A percentile compares a stretch with the other conserved stretches of the same genome.
Evolutionary conservation across 2,113 vertebrate genomes (phyloP).

Genomic region (Melanotaenia duboulayi): DNA sequence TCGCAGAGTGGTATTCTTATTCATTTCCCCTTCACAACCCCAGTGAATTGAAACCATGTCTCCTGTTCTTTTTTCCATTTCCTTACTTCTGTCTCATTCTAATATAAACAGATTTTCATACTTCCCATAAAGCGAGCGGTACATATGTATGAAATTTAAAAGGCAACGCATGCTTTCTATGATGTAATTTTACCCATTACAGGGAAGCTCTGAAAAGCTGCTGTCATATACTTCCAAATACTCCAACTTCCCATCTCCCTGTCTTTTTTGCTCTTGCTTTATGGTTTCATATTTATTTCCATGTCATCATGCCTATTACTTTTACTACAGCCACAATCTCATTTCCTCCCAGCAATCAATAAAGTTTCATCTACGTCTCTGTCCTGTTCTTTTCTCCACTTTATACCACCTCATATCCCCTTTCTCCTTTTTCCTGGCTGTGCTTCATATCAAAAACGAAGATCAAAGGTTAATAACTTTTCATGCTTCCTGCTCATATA

Average conservation of each 20-base stretch:
- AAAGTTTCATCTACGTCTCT: slow-evolving; percentile 26
- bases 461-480: slow-evolving; percentile 68
- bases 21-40: slow-evolving; percentile 19
- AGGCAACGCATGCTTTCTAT: not conserved
- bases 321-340: not conserved
- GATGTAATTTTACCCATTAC: not conserved
- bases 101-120: slow-evolving; percentile 18
- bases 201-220: not conserved
- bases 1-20: not conserved
- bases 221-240: not conserved
- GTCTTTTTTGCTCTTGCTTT: not conserved
- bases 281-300: slow-evolving; percentile 1
- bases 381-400: slow-evolving; percentile 14
- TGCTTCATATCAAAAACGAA: slow-evolving; percentile 37
- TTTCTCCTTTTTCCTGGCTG: slow-evolving; percentile 9
- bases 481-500: slow-evolving; percentile 19
- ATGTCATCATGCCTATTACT: not conserved
- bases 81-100: not conserved
- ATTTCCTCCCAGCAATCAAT: slow-evolving; percentile 45
- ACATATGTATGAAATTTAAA: not conserved
- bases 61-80: not conserved
- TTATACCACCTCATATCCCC: slow-evolving; percentile 18
- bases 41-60: slow-evolving; percentile 9
- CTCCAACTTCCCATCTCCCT: not conserved
- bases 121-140: not conserved